phyloP scores from a whole-genome alignment of 2,113 vertebrate genomes.

The Hippocampus abdominalis region DNA sequence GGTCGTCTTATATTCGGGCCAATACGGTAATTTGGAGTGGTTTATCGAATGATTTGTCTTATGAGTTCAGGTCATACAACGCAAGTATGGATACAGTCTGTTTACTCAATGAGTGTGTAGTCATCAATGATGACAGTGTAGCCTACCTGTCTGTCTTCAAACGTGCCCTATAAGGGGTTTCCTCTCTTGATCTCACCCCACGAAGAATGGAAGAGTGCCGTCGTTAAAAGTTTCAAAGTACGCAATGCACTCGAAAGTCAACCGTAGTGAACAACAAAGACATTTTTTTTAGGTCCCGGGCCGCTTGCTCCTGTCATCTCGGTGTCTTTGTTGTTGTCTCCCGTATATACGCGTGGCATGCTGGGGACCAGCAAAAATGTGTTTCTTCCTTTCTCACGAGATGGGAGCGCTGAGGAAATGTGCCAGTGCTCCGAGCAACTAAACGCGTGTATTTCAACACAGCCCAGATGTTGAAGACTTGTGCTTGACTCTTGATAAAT shows the following conservation, averaged over 20 bases:
- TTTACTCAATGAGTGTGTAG: conserved; percentile 46
- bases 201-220: conserved; percentile 66
- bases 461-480: conserved; percentile 64
- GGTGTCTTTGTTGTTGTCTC: conserved; percentile 27
- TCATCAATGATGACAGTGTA: conserved; percentile 50
- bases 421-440: conserved; percentile 31
- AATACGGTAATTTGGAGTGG: too few relatives aligned
- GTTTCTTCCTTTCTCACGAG: conserved; percentile 30
- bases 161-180: conserved; percentile 40
- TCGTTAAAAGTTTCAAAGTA: conserved; percentile 72
- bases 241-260: conserved; percentile 58
- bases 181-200: conserved; percentile 69
- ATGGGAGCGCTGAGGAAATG: conserved; percentile 41
- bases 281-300: conserved; percentile 38
- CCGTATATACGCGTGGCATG: conserved; percentile 15
- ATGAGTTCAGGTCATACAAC: neutral
- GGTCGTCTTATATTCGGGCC: too few relatives aligned
- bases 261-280: conserved; percentile 59
- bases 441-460: conserved; percentile 29
- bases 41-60: neutral
- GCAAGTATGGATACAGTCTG: conserved; percentile 9
- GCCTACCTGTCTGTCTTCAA: conserved; percentile 31
- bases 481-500: conserved; percentile 48
- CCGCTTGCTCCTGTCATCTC: conserved; percentile 22
- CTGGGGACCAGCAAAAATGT: conserved; percentile 15